phyloP scores from a whole-genome alignment of 2,797 vertebrate genomes.

The Menidia menidia region DNA sequence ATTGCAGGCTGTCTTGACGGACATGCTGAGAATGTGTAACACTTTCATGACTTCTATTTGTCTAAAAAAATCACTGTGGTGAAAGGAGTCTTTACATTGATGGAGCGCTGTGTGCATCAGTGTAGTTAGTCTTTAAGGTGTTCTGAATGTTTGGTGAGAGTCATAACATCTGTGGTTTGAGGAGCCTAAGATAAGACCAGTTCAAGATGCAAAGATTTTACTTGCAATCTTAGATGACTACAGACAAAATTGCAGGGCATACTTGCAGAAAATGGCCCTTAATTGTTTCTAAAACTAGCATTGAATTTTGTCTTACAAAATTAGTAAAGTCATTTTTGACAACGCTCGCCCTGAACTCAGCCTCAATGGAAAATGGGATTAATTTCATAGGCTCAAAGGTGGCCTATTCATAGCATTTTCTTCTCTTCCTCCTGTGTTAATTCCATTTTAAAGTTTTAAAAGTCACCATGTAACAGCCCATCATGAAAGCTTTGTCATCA shows the following conservation, averaged over 20 bases:
- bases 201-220: not conserved
- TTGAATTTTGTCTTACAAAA: too few species aligned
- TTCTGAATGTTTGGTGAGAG: not conserved
- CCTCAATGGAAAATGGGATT: not conserved
- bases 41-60: not conserved
- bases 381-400: not conserved
- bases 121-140: not conserved
- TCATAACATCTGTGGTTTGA: not conserved
- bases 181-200: too few species aligned
- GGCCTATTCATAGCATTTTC: constrained; percentile 42
- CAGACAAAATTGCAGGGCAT: not conserved
- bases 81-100: not conserved
- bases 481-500: constrained; percentile 48
- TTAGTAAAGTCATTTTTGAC: too few species aligned
- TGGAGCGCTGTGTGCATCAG: not conserved
- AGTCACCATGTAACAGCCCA: constrained; percentile 48
- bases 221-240: not conserved
- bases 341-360: not conserved
- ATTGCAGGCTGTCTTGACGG: not conserved
- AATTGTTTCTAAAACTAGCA: not conserved
- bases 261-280: not conserved
- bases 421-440: constrained; percentile 30
- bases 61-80: not conserved
- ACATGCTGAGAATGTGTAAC: constrained; percentile 1
- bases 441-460: constrained; percentile 33